Evolutionary conservation across 2,113 vertebrate genomes (phyloP), one percentile per base, ranked within the genome.

Genomic region (Pachypanchax playfairii): DNA sequence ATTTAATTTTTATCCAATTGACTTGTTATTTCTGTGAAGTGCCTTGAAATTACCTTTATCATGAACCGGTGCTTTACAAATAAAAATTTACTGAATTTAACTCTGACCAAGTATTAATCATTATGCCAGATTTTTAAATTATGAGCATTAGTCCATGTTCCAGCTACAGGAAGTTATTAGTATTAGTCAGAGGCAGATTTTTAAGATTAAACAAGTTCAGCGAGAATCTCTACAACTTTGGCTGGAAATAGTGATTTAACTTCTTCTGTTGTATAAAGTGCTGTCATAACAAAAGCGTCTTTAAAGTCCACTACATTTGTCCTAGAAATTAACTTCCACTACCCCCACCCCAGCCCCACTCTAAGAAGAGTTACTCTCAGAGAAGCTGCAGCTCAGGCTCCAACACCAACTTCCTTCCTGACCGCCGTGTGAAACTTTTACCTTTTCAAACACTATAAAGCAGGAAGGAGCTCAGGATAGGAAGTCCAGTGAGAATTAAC

Each of bases 351-450:
- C 4, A 17, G 17, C 75, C 39, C 38, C 20, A 33, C 18, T 46
- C 3, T 10, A 13, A 48, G 68, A 46, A 46, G 22, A 25, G 4
- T 3, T 9, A 4, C 9, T 4, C 10, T 17, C 1, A 44, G 5
- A 17, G 28, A 24, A n/a, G n/a, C n/a, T n/a, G n/a, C 17, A 4
- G 38, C 22, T 26, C 12, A 31, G 15, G 49, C 5, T 49, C 25
- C 4, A 38, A 58, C 28, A 11, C 33, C 18, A 36, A 46, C 36
- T 41, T 64, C 31, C 55, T 75, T 65, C 70, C 58, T 20, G 0
- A 29, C 0, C 0, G 47, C 17, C 1, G 18, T 28, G 38, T 10
- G 42, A 65, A 22, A 29, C 36, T 38, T n/a, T 7, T 9, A 6
- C 6, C n/a, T 39, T 29, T 12, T 14, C 28, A 54, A 53, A 70